Evolutionary conservation across 92 coral and sea anemone species (phyloP).

Genomic region (Phenganax marumi): DNA sequence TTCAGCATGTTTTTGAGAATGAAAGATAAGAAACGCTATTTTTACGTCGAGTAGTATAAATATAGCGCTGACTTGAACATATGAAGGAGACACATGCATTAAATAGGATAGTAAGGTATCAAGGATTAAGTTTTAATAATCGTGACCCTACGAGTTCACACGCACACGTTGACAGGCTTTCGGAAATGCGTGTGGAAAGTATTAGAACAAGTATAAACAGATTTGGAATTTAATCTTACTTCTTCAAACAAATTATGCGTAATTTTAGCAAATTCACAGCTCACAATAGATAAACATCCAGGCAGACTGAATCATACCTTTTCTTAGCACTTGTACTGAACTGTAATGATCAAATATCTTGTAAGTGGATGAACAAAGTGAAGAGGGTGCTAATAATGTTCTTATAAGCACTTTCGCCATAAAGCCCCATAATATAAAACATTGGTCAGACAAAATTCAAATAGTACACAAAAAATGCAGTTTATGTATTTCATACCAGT

Average conservation of each 20-base stretch:
- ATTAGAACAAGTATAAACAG: slow-evolving; percentile 10
- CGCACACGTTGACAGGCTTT: slow-evolving; percentile 10
- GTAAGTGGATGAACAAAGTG: neutral
- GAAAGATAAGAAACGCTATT: too few relatives aligned
- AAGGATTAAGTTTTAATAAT: neutral
- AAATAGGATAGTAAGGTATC: neutral
- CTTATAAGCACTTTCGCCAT: neutral
- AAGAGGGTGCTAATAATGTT: neutral
- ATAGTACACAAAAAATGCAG: neutral
- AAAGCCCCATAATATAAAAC: too few relatives aligned
- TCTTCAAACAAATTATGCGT: neutral
- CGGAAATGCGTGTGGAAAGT: slow-evolving; percentile 13
- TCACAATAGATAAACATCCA: slow-evolving; percentile 7
- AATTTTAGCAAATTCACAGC: slow-evolving; percentile 4
- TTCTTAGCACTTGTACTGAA: neutral
- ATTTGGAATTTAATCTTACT: neutral
- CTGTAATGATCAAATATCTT: neutral
- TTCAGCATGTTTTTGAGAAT: too few relatives aligned
- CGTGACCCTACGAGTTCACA: neutral
- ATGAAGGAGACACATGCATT: neutral
- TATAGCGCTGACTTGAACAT: neutral
- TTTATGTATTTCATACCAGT: neutral
- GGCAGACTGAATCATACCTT: neutral
- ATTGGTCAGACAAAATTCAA: neutral
- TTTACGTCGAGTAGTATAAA: neutral